phyloP scores from a whole-genome alignment of 2,888 invertebrate genomes.

The Leptopterna dolabrata region DNA sequence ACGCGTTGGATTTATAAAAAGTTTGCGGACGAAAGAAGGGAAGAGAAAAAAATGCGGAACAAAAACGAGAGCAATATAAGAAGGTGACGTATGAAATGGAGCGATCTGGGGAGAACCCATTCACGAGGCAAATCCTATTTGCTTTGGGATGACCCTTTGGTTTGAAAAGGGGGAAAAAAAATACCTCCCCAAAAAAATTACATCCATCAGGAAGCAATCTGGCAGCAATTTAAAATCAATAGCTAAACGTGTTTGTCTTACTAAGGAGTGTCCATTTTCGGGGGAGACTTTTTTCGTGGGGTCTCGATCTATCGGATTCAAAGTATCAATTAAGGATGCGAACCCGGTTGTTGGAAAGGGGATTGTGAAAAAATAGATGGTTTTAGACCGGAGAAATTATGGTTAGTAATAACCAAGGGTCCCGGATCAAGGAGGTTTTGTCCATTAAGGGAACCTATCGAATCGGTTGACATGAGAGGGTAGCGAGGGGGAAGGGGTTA shows the following conservation, averaged over 20 bases:
- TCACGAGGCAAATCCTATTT: conserved; percentile 36
- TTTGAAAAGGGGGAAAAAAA: neutral
- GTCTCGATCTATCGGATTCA: neutral
- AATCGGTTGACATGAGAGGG: neutral
- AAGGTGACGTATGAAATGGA: conserved; percentile 28
- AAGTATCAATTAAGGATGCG: conserved; percentile 35
- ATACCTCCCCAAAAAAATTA: neutral
- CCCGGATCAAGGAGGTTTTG: neutral
- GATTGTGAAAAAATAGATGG: neutral
- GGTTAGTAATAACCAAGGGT: neutral
- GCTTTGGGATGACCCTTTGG: conserved; percentile 29
- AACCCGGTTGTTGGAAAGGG: neutral
- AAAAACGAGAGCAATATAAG: conserved; percentile 22
- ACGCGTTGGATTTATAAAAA: neutral
- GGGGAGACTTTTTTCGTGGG: neutral
- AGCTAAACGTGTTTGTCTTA: conserved; percentile 44
- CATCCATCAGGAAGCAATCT: conserved; percentile 40
- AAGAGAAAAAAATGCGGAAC: neutral
- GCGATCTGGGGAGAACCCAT: conserved; percentile 22
- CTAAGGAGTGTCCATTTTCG: conserved; percentile 16
- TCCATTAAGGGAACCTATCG: neutral
- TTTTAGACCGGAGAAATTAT: neutral
- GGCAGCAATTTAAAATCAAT: conserved; percentile 45
- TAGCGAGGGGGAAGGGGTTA: neutral
- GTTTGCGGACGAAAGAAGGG: neutral